Percentiles rank a stretch among this genome's conserved stretches.
Evolutionary conservation across 1,140 invertebrate genomes (phyloP).

Genomic region (Papilio machaon): DNA sequence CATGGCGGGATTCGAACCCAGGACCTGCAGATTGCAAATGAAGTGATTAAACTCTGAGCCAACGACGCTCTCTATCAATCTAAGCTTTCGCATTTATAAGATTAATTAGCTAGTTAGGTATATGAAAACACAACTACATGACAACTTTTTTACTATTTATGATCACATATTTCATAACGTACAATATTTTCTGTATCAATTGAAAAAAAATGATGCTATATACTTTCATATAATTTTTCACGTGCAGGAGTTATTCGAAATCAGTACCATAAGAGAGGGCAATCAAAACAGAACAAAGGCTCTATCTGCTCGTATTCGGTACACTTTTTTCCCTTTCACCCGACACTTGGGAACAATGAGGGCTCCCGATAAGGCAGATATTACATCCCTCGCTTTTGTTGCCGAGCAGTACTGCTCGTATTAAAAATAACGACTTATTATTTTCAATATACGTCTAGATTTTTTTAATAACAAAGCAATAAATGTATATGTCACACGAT

Average conservation of each 20-base stretch:
- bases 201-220: neutral
- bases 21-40: too few species aligned
- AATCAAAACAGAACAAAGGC: slow-evolving; percentile 34
- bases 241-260: neutral
- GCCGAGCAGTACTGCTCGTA: neutral
- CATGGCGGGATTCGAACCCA: too few species aligned
- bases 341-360: slow-evolving; percentile 30
- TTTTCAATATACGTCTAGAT: neutral
- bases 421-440: slow-evolving; percentile 16
- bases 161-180: neutral
- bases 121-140: neutral
- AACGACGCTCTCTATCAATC: too few species aligned
- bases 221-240: neutral
- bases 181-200: neutral
- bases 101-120: too few species aligned
- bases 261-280: slow-evolving; percentile 13
- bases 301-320: neutral
- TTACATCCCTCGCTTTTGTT: slow-evolving; percentile 31
- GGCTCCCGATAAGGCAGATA: slow-evolving; percentile 31
- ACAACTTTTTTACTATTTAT: neutral
- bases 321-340: slow-evolving; percentile 26
- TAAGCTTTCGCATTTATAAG: too few species aligned
- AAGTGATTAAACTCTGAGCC: too few species aligned
- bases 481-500: neutral
- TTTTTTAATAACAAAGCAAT: neutral